Evolutionary conservation across 2,888 invertebrate genomes (phyloP).

Genomic region (Calameuta idolon): DNA sequence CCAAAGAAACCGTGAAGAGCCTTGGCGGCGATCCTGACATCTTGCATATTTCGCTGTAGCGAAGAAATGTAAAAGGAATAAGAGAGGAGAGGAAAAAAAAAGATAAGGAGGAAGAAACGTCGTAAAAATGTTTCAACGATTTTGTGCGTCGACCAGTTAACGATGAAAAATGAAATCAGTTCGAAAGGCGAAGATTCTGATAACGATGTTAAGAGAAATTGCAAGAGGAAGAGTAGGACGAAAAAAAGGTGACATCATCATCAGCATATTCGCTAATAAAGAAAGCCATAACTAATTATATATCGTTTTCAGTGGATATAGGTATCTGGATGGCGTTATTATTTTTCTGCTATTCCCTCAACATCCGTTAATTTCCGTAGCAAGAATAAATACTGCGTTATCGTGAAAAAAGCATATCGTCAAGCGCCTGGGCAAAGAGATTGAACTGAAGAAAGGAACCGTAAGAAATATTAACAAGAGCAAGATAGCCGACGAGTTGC

Average conservation of each 20-base stretch:
- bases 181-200: background rate
- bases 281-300: background rate
- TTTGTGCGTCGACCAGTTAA: background rate
- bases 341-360: background rate
- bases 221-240: background rate
- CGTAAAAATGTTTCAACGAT: background rate
- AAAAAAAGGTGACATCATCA: background rate
- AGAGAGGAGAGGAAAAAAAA: background rate
- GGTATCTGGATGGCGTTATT: background rate
- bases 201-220: background rate
- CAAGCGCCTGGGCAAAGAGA: background rate
- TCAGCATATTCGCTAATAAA: background rate
- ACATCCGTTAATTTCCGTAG: background rate
- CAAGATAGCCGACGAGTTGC: background rate
- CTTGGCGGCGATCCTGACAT: background rate
- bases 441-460: background rate
- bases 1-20: constrained; percentile 43
- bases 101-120: background rate
- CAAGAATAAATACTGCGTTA: background rate
- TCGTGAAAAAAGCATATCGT: background rate
- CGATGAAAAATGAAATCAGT: background rate
- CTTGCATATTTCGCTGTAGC: background rate
- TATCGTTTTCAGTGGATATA: background rate
- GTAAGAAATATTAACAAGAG: background rate
- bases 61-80: background rate